phyloP scores from a whole-genome alignment of 2,797 vertebrate genomes.

The Ambastaia sidthimunki region DNA sequence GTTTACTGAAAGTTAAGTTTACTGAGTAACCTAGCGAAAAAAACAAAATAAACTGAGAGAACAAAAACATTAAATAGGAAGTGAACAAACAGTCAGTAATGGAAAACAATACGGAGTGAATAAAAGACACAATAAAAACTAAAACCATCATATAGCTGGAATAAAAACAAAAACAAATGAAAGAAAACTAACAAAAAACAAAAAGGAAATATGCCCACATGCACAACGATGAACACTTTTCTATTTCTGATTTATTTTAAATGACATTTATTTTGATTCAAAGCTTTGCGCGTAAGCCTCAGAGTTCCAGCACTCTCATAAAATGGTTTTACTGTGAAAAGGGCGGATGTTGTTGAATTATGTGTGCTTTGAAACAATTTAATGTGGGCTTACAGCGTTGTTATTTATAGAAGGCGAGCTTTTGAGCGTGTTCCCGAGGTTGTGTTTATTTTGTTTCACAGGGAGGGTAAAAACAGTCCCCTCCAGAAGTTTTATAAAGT shows the following conservation, averaged over 20 bases:
- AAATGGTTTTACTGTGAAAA: constrained; percentile 65
- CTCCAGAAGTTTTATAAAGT: constrained; percentile 47
- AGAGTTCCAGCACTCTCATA: constrained; percentile 58
- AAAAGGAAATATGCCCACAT: constrained; percentile 2
- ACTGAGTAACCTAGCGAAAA: constrained; percentile 26
- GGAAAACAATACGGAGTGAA: background rate
- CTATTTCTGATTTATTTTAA: constrained; percentile 17
- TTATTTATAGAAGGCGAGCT: constrained; percentile 62
- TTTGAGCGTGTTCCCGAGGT: constrained; percentile 54
- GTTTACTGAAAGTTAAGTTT: background rate
- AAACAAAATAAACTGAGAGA: constrained; percentile 16
- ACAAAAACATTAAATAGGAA: constrained; percentile 36
- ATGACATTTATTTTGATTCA: constrained; percentile 56
- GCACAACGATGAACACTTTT: background rate
- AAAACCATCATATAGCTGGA: background rate
- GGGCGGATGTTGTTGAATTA: constrained; percentile 67
- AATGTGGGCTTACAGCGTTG: constrained; percentile 60
- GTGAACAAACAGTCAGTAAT: constrained; percentile 1
- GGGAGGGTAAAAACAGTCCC: constrained; percentile 52
- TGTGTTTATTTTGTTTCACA: constrained; percentile 61
- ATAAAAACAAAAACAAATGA: background rate
- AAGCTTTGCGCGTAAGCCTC: constrained; percentile 47
- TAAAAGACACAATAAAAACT: background rate
- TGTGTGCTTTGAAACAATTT: constrained; percentile 65
- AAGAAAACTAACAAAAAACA: background rate